phyloP scores from a whole-genome alignment of 2,797 vertebrate species.

The Epinephelus awoara region DNA sequence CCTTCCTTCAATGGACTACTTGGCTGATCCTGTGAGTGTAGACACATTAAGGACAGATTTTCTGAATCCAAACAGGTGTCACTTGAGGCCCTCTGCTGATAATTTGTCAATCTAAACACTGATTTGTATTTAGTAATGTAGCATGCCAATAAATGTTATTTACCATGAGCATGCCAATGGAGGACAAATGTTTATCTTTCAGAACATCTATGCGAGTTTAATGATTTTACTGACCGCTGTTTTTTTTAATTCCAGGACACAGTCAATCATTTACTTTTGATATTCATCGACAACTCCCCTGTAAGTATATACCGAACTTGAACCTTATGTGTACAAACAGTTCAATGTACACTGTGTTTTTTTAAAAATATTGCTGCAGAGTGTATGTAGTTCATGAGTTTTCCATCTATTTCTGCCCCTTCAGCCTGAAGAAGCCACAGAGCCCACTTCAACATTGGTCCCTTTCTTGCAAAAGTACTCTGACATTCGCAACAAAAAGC shows the following conservation, averaged over 20 bases:
- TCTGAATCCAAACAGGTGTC: slow-evolving; percentile 8
- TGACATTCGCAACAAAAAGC: slow-evolving; percentile 92
- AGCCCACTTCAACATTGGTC: slow-evolving; percentile 90
- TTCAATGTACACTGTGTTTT: background rate
- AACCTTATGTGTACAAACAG: background rate
- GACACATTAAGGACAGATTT: slow-evolving; percentile 44
- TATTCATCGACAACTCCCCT: slow-evolving; percentile 95
- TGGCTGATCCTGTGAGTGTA: slow-evolving; percentile 96
- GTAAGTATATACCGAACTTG: slow-evolving; percentile 85
- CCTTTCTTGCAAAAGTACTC: slow-evolving; percentile 97
- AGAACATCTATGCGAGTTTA: slow-evolving; percentile 9
- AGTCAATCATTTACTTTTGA: slow-evolving; percentile 94
- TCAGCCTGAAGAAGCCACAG: slow-evolving; percentile 93
- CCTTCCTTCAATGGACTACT: slow-evolving; percentile 97
- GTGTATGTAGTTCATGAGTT: background rate
- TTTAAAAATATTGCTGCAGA: slow-evolving; percentile 10
- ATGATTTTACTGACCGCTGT: slow-evolving; percentile 3
- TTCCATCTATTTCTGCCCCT: slow-evolving; percentile 21
- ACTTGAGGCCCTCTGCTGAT: slow-evolving; percentile 1
- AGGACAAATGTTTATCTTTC: background rate
- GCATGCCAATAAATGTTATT: slow-evolving; percentile 7
- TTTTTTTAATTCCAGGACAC: slow-evolving; percentile 89
- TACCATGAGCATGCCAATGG: background rate
- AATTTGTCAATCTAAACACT: background rate
- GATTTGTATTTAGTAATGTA: slow-evolving; percentile 6